phyloP scores from a whole-genome alignment of 2,113 vertebrate species.

The Cichladusa arquata region DNA sequence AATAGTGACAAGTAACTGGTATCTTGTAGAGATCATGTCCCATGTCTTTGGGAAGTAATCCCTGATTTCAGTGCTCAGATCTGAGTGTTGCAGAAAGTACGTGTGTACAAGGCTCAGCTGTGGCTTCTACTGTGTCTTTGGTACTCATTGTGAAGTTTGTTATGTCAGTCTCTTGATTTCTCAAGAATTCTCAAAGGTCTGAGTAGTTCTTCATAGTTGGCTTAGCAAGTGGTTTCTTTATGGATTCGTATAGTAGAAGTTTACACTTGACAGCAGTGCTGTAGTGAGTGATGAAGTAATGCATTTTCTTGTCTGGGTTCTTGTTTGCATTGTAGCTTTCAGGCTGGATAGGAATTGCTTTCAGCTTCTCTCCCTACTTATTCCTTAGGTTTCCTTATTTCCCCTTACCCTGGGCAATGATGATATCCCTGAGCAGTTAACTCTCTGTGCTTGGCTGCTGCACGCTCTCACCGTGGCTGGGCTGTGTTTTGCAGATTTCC shows the following conservation, averaged over 20 bases:
- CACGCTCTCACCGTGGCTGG: fast-evolving
- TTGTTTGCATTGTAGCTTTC: not conserved
- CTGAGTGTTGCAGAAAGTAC: not conserved
- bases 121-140: not conserved
- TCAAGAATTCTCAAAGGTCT: not conserved
- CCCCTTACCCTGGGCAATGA: not conserved
- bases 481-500: conserved; percentile 69
- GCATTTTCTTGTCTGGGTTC: not conserved
- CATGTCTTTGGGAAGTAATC: not conserved
- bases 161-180: not conserved
- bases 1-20: not conserved
- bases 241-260: not conserved
- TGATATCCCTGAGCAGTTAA: not conserved
- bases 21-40: not conserved
- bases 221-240: not conserved
- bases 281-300: not conserved
- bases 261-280: not conserved
- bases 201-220: not conserved
- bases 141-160: not conserved
- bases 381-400: not conserved
- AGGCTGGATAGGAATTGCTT: not conserved
- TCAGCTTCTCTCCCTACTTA: not conserved
- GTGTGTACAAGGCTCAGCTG: not conserved
- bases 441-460: not conserved
- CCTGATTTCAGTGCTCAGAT: not conserved